These are phyloP conservation scores for Mirounga angustirostris DNA, from an alignment of 2,113 vertebrate genomes.

Conservation along the genomic window DNA sequence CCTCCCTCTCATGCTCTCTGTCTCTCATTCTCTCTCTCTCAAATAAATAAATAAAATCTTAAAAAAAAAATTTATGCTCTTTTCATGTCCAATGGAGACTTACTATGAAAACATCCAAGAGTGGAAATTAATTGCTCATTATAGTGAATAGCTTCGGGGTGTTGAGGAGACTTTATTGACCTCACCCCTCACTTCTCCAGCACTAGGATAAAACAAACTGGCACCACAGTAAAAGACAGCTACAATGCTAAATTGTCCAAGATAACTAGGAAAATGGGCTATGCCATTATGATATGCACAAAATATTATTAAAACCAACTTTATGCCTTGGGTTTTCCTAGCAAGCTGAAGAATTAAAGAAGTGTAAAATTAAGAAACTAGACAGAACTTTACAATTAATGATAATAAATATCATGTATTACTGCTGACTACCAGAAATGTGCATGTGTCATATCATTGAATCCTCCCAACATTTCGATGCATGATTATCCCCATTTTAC, in stretches of 20 bases:
- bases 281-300: neutral
- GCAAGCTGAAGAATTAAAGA: neutral
- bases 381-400: neutral
- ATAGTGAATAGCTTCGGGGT: neutral
- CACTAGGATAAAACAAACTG: neutral
- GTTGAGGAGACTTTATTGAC: neutral
- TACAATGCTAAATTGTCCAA: neutral
- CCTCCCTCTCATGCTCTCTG: no score
- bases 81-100: neutral
- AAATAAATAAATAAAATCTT: no score
- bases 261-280: neutral
- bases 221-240: neutral
- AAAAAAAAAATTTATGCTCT: neutral
- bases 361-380: neutral
- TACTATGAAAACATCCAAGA: conserved; percentile 47
- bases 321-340: neutral
- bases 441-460: neutral
- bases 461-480: neutral
- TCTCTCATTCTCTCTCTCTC: no score
- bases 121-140: conserved; percentile 56
- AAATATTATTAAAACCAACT: neutral
- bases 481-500: neutral
- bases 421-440: neutral
- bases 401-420: neutral
- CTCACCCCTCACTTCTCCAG: neutral